These are phyloP conservation scores for Trichogramma evanescens DNA, from an alignment of 2,888 invertebrate genomes.

Conservation along the genomic window DNA sequence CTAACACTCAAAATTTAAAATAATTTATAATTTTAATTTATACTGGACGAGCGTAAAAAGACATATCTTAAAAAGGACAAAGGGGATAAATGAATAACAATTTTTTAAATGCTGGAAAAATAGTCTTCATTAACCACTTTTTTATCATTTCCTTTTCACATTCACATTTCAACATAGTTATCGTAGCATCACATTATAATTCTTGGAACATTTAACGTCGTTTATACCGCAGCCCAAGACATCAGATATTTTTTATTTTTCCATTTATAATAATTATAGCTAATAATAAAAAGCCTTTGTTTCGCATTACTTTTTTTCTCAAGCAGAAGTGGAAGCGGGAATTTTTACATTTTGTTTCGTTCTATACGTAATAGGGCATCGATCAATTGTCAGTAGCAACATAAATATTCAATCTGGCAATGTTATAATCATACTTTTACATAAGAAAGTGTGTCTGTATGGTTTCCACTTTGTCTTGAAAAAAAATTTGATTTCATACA, in stretches of 20 bases:
- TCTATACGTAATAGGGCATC: too few species aligned
- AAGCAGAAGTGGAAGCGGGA: too few species aligned
- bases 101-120: slow-evolving; percentile 36
- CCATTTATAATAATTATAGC: slow-evolving; percentile 6
- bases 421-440: slow-evolving; percentile 17
- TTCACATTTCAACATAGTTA: slow-evolving; percentile 13
- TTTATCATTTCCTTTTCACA: slow-evolving; percentile 6
- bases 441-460: not conserved
- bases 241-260: slow-evolving; percentile 9
- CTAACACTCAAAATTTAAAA: too few species aligned
- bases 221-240: slow-evolving; percentile 4
- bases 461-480: too few species aligned
- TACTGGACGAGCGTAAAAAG: too few species aligned
- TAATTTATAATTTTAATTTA: too few species aligned
- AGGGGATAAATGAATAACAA: not conserved
- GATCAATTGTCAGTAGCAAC: not conserved
- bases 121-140: slow-evolving; percentile 25
- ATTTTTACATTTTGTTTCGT: too few species aligned
- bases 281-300: not conserved
- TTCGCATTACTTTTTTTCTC: slow-evolving; percentile 10
- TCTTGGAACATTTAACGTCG: slow-evolving; percentile 1
- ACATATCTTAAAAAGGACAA: too few species aligned
- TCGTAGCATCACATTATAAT: slow-evolving; percentile 27
- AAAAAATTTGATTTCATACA: slow-evolving; percentile 3
- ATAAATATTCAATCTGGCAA: slow-evolving; percentile 14